Percentiles rank a stretch among this genome's conserved stretches.
These are phyloP conservation scores for Hyles vespertilio DNA, from an alignment of 1,140 invertebrate species.

Conservation along the genomic window DNA sequence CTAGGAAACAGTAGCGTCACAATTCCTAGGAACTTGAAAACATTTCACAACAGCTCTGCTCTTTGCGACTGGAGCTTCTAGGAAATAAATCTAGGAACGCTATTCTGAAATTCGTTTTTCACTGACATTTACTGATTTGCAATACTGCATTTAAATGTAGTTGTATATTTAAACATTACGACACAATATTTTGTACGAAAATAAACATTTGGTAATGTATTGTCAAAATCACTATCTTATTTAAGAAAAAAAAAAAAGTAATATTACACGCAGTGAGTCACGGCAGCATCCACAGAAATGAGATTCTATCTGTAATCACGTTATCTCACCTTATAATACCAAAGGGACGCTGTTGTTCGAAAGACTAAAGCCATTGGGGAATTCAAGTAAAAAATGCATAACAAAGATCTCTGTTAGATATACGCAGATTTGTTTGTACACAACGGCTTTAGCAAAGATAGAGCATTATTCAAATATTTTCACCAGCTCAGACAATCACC, in stretches of 20 bases:
- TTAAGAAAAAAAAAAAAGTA: background rate
- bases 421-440: slow-evolving; percentile 5
- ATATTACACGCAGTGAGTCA: background rate
- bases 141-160: too few relatives aligned
- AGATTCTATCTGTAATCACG: slow-evolving; percentile 38
- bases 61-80: too few relatives aligned
- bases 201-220: background rate
- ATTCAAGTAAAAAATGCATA: slow-evolving; percentile 28
- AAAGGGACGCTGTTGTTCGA: slow-evolving; percentile 43
- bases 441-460: slow-evolving; percentile 5
- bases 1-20: too few relatives aligned
- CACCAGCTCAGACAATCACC: slow-evolving; percentile 1
- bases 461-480: slow-evolving; percentile 4
- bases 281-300: slow-evolving; percentile 15
- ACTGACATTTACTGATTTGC: too few relatives aligned
- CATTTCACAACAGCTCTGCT: too few relatives aligned
- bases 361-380: slow-evolving; percentile 16
- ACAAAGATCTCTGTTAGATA: slow-evolving; percentile 10
- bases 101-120: too few relatives aligned
- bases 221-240: background rate
- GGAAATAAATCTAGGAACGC: too few relatives aligned
- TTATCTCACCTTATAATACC: slow-evolving; percentile 58
- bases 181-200: too few relatives aligned
- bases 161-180: too few relatives aligned
- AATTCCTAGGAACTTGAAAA: too few relatives aligned